phyloP scores from a whole-genome alignment of 2,113 vertebrate genomes.

The Phylloscopus trochiloides region DNA sequence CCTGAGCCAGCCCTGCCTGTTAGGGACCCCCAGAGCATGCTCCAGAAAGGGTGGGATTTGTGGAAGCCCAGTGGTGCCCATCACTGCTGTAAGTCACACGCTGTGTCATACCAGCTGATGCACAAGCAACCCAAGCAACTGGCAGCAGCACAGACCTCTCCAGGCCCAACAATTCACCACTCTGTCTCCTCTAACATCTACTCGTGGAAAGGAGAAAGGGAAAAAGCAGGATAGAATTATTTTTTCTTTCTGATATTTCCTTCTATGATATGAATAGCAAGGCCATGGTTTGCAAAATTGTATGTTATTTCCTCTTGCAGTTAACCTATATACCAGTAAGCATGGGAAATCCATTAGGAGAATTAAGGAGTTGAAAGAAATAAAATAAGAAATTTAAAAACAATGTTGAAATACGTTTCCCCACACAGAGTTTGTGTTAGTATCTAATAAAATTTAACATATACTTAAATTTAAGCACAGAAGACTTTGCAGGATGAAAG shows the following conservation, averaged over 20 bases:
- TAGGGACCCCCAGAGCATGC: accelerated
- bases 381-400: neutral
- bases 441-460: neutral
- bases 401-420: neutral
- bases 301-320: neutral
- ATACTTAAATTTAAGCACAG: neutral
- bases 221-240: neutral
- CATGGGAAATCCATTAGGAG: neutral
- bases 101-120: neutral
- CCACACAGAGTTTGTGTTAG: neutral
- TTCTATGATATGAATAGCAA: neutral
- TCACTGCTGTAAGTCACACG: accelerated
- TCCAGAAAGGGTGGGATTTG: neutral
- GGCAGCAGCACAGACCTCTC: neutral
- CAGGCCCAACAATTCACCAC: neutral
- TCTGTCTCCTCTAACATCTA: neutral
- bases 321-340: neutral
- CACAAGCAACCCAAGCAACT: neutral
- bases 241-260: neutral
- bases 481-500: neutral
- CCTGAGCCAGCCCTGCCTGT: accelerated
- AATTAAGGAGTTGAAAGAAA: neutral
- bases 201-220: neutral
- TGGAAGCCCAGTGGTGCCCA: neutral
- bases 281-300: neutral